A percentile compares a stretch with the other conserved stretches of the same genome.
Evolutionary conservation across 2,888 invertebrate species (phyloP).

Genomic region (Pasiphila rectangulata): DNA sequence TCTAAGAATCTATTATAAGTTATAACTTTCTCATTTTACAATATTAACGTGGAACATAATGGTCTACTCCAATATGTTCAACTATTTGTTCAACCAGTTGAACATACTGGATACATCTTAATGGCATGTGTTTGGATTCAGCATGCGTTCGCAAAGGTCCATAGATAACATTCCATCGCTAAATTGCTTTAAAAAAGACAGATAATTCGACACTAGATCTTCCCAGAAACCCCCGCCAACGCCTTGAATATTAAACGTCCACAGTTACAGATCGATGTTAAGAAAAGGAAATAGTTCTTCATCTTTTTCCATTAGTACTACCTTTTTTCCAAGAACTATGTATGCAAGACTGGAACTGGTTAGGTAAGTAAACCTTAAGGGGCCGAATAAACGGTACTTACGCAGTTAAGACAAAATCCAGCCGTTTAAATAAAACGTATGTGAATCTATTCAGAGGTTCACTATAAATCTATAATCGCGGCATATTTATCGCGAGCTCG

Average conservation of each 20-base stretch:
- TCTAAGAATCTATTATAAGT: no score
- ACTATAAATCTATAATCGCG: constrained; percentile 28
- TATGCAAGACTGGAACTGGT: constrained; percentile 27
- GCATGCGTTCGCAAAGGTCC: constrained; percentile 1
- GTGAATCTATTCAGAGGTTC: constrained; percentile 26
- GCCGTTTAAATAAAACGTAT: constrained; percentile 19
- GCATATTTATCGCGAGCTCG: constrained; percentile 27
- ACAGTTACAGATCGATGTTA: constrained; percentile 11
- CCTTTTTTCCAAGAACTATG: constrained; percentile 21
- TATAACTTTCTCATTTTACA: no score
- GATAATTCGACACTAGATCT: constrained; percentile 16
- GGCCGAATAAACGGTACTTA: constrained; percentile 26
- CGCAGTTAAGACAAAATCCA: constrained; percentile 20
- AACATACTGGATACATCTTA: no score
- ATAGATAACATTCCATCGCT: constrained; percentile 5
- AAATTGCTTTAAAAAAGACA: constrained; percentile 17
- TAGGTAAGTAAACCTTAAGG: constrained; percentile 24
- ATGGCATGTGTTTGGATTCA: constrained; percentile 1
- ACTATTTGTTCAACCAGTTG: no score
- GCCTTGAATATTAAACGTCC: constrained; percentile 16
- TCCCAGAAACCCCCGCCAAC: constrained; percentile 17
- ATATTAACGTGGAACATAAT: no score
- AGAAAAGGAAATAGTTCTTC: constrained; percentile 20
- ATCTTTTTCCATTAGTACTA: constrained; percentile 21
- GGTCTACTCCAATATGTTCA: no score